These are phyloP conservation scores for Bombus terrestris DNA, from an alignment of 1,140 invertebrate genomes.

Conservation along the genomic window DNA sequence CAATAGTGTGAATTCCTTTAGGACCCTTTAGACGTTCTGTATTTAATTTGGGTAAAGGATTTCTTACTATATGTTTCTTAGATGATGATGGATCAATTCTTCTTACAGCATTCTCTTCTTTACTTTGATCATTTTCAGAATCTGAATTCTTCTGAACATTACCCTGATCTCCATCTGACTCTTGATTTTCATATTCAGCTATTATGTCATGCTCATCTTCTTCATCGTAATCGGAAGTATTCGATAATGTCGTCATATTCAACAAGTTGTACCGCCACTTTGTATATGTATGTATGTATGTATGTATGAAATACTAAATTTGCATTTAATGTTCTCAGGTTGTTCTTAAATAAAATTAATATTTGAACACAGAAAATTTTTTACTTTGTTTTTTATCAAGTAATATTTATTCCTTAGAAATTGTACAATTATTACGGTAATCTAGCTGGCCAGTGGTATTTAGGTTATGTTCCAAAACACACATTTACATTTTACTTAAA, in stretches of 20 bases:
- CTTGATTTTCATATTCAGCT: slow-evolving; percentile 67
- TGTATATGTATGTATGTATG: background rate
- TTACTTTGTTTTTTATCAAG: background rate
- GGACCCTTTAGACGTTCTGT: slow-evolving; percentile 88
- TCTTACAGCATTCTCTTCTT: slow-evolving; percentile 30
- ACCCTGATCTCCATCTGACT: slow-evolving; percentile 49
- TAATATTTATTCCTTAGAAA: slow-evolving; percentile 4
- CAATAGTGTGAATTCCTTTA: slow-evolving; percentile 90
- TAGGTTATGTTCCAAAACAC: slow-evolving; percentile 34
- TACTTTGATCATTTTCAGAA: slow-evolving; percentile 52
- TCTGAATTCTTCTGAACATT: slow-evolving; percentile 38
- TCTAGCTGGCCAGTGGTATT: background rate
- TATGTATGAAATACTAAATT: background rate
- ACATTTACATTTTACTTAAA: slow-evolving; percentile 54
- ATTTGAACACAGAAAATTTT: background rate
- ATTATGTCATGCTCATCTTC: slow-evolving; percentile 63
- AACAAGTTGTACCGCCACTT: slow-evolving; percentile 12
- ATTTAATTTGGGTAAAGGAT: slow-evolving; percentile 89
- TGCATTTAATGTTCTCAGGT: background rate
- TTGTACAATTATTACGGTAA: slow-evolving; percentile 16
- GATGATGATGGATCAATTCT: slow-evolving; percentile 73
- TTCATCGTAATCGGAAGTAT: slow-evolving; percentile 48
- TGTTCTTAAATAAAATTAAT: background rate
- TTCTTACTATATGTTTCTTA: slow-evolving; percentile 84
- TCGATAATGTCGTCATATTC: slow-evolving; percentile 32